Conservation (phyloP, 2,888 invertebrate species). For the Loripinus fragilis region DNA sequence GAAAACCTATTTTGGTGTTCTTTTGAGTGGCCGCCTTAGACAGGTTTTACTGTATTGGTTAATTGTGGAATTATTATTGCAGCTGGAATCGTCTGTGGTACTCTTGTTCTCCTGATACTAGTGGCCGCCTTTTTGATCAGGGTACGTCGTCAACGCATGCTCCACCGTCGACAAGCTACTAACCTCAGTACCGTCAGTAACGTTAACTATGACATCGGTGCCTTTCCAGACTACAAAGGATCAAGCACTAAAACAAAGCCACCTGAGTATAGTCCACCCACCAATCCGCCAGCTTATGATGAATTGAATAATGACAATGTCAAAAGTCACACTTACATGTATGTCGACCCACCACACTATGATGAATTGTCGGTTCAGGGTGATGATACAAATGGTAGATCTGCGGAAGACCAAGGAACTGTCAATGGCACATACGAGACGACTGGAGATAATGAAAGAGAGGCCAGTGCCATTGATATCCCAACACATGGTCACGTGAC, state of each 20-base stretch:
- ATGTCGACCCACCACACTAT: background rate
- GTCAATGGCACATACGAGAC: background rate
- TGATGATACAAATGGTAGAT: background rate
- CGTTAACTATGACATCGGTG: background rate
- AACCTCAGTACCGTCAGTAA: background rate
- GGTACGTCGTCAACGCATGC: background rate
- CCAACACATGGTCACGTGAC: background rate
- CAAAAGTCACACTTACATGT: background rate
- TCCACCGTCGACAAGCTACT: background rate
- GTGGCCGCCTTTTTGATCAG: background rate
- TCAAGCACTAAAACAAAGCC: constrained; percentile 1
- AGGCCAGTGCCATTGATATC: background rate
- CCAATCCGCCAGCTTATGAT: constrained; percentile 4
- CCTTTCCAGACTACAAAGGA: constrained; percentile 4
- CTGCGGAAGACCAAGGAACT: background rate
- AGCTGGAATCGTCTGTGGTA: background rate
- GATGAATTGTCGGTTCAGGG: background rate
- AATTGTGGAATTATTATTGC: background rate
- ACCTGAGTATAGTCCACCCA: background rate
- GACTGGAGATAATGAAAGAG: background rate
- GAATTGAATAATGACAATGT: background rate
- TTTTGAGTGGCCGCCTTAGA: no score
- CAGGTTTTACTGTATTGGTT: no score
- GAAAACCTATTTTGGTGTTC: no score
- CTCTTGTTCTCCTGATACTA: background rate